Evolutionary conservation across 2,888 invertebrate species (phyloP).

Genomic region (Atethmia centrago): DNA sequence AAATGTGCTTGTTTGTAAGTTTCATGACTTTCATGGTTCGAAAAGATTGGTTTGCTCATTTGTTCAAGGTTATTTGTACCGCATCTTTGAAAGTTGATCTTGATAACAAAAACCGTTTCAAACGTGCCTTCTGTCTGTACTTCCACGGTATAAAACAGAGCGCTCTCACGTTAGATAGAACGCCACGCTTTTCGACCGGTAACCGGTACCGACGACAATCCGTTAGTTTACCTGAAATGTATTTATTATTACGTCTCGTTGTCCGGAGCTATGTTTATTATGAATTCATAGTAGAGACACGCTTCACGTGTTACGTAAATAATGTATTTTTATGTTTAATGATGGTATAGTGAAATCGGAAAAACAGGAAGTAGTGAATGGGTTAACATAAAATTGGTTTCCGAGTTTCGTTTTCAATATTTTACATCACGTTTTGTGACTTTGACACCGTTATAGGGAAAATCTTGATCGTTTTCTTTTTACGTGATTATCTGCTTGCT

Average conservation of each 20-base stretch:
- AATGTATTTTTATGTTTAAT: slow-evolving; percentile 50
- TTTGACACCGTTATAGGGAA: not conserved
- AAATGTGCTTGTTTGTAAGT: too few species aligned
- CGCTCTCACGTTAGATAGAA: slow-evolving; percentile 54
- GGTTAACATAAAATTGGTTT: slow-evolving; percentile 28
- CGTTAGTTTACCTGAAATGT: slow-evolving; percentile 63
- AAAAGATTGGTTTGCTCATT: slow-evolving; percentile 4
- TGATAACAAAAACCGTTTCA: slow-evolving; percentile 23
- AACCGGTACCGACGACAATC: slow-evolving; percentile 55
- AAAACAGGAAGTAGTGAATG: slow-evolving; percentile 59
- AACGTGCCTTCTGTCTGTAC: slow-evolving; percentile 42
- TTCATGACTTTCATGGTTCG: too few species aligned
- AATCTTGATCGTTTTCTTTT: not conserved
- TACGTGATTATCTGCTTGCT: not conserved
- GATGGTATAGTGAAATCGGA: slow-evolving; percentile 52
- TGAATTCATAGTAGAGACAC: slow-evolving; percentile 52
- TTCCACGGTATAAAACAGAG: not conserved
- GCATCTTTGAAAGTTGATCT: slow-evolving; percentile 16
- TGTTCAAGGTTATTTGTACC: not conserved
- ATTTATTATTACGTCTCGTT: slow-evolving; percentile 54
- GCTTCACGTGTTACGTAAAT: slow-evolving; percentile 63
- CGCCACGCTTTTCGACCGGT: slow-evolving; percentile 48
- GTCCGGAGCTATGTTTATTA: slow-evolving; percentile 43
- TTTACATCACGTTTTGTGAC: slow-evolving; percentile 16
- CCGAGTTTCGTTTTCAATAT: slow-evolving; percentile 40